phyloP scores from a whole-genome alignment of 2,113 vertebrate genomes.

The Nesoenas mayeri region DNA sequence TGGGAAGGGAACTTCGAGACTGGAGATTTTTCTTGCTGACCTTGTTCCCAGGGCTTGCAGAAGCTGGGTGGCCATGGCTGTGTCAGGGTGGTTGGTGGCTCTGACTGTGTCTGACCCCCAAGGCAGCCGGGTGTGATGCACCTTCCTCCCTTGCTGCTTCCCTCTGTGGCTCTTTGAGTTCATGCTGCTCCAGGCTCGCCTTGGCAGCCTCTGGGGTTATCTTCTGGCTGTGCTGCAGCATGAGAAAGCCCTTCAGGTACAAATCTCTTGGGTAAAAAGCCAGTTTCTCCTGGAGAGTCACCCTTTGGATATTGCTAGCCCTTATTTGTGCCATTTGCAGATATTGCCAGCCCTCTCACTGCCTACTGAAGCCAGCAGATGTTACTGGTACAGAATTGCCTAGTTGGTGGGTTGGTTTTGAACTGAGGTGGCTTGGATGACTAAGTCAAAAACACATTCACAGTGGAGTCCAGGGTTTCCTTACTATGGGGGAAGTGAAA shows the following conservation, averaged over 20 bases:
- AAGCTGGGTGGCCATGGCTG: accelerated
- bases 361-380: constrained; percentile 28
- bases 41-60: neutral
- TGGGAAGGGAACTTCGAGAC: neutral
- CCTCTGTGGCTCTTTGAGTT: neutral
- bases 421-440: constrained; percentile 51
- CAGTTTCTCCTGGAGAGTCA: accelerated
- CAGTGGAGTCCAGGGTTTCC: constrained; percentile 8
- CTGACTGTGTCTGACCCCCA: neutral
- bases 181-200: neutral
- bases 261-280: neutral
- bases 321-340: neutral
- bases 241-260: neutral
- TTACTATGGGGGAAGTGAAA: neutral
- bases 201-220: neutral
- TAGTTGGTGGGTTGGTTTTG: constrained; percentile 31
- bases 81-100: neutral
- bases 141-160: neutral
- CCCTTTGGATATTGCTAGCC: neutral
- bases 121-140: neutral
- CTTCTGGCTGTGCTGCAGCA: neutral
- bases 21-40: neutral
- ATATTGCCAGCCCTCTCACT: neutral
- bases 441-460: constrained; percentile 55
- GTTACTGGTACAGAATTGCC: neutral